phyloP scores from a whole-genome alignment of 30 jellyfish, hydroid and myxozoan species.

The Nemopilema nomurai region DNA sequence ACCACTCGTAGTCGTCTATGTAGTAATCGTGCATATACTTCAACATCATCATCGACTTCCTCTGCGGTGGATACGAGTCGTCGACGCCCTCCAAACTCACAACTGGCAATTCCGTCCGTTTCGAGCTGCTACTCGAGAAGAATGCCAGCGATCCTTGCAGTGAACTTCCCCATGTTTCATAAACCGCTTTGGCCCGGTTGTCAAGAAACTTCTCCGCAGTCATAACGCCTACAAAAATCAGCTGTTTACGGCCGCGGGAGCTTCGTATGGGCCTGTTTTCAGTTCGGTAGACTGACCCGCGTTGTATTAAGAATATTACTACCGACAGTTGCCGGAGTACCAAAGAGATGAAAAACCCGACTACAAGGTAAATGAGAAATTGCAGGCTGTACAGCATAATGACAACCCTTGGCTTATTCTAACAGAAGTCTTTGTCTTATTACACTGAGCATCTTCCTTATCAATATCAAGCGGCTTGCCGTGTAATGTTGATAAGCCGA shows the following conservation, averaged over 20 bases:
- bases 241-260: constrained; percentile 25
- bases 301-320: no score
- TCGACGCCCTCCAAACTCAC: constrained; percentile 95
- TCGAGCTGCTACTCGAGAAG: constrained; percentile 92
- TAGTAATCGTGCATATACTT: constrained; percentile 96
- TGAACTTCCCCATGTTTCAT: constrained; percentile 96
- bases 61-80: constrained; percentile 99
- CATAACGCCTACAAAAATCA: constrained; percentile 94
- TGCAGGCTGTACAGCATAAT: no score
- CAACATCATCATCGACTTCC: constrained; percentile 99
- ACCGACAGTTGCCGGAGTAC: not conserved
- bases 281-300: no score
- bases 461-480: no score
- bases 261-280: not conserved
- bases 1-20: constrained; percentile 97
- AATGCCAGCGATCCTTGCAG: constrained; percentile 87
- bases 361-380: no score
- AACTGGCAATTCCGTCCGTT: constrained; percentile 83
- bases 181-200: constrained; percentile 98
- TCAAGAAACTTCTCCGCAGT: constrained; percentile 98
- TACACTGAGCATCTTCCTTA: no score
- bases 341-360: not conserved
- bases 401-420: no score
- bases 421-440: no score
- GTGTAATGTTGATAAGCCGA: no score